Percentiles rank a stretch among this genome's conserved stretches.
Evolutionary conservation across 2,888 invertebrate genomes (phyloP).

Genomic region (Macrophya annulata): DNA sequence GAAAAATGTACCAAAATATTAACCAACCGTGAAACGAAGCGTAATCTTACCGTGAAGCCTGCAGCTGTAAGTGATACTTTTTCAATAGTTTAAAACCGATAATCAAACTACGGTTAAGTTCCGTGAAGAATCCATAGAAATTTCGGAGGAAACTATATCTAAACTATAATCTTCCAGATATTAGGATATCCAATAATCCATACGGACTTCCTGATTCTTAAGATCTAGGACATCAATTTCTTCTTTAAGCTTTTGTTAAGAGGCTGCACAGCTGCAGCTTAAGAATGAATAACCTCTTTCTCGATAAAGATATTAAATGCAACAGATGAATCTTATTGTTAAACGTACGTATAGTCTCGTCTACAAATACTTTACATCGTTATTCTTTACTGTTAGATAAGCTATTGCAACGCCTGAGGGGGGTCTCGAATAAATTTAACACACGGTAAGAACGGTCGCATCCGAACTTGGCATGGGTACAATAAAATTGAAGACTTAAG

Average conservation of each 20-base stretch:
- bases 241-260: neutral
- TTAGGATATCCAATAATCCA: neutral
- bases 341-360: neutral
- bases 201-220: conserved; percentile 22
- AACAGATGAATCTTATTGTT: neutral
- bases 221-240: neutral
- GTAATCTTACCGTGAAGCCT: conserved; percentile 22
- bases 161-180: neutral
- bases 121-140: neutral
- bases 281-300: neutral
- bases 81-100: conserved; percentile 21
- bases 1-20: conserved; percentile 27
- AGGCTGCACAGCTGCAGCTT: neutral
- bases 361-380: neutral
- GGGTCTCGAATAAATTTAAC: conserved; percentile 4
- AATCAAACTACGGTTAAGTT: neutral
- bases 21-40: conserved; percentile 22
- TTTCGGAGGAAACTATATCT: neutral
- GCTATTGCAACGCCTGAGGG: neutral
- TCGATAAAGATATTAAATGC: neutral
- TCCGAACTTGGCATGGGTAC: neutral
- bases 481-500: conserved; percentile 25
- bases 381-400: neutral
- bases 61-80: conserved; percentile 27
- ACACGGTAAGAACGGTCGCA: neutral